Base-by-base conservation (phyloP, 2,113 vertebrate genomes). In the Sapayoa aenigma region DNA sequence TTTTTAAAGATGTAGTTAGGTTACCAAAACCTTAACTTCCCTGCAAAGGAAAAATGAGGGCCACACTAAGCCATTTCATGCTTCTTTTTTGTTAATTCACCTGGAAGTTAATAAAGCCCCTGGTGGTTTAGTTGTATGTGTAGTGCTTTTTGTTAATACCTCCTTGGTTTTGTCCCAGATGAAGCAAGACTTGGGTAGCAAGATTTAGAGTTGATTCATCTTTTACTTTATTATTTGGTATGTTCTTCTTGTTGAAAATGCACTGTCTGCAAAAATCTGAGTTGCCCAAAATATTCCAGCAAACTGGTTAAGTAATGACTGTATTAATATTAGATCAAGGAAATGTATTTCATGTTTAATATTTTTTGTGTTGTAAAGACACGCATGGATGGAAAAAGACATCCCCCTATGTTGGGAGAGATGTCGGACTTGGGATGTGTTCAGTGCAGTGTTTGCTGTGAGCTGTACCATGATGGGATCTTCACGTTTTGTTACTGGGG, bases 331-430 rank as follows among this genome's bases (percentile, higher is more conserved):
- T 85, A 30, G 1, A 0, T 39, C 56, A 65, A 56, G 30, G 15
- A 83, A 20, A 49, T 50, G 3, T 53, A 17, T 46, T 91, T 62
- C 1, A 0, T 67, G 8, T 63, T 85, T 62, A 20, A 1, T 52
- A 12, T 22, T 37, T 74, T 83, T 81, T n/a, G 6, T 55, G 9
- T 63, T 83, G 27, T 59, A 30, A 80, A 76, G 75, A 22, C 0
- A 9, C 24, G 8, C 1, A 1, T 5, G 23, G 30, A 14, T 22
- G 14, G 25, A 11, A 41, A 65, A 65, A 50, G 1, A 1, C n/a
- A 25, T 65, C 8, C 5, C 8, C 9, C 37, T 60, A 3, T 0
- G 0, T 27, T 71, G 10, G 41, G 46, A 72, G 44, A 44, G n/a
- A 37, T 66, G 67, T 1, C 2, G 25, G 8, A 27, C 9, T 44